phyloP scores from a whole-genome alignment of 1,140 invertebrate genomes.

The Melitaea cinxia region DNA sequence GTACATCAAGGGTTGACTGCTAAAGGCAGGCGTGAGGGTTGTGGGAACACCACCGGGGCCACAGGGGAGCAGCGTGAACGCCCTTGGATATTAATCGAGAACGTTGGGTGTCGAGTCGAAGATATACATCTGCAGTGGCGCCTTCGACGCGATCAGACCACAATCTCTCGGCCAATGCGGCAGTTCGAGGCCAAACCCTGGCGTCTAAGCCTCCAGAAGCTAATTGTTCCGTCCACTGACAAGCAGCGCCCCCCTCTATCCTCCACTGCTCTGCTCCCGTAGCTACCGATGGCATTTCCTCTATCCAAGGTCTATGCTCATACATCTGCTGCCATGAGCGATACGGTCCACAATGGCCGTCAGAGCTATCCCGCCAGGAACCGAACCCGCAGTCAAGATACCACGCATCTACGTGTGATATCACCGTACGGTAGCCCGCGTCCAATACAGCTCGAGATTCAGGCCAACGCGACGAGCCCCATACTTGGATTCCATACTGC shows the following conservation, averaged over 20 bases:
- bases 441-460: slow-evolving; percentile 88
- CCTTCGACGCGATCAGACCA: slow-evolving; percentile 74
- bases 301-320: slow-evolving; percentile 89
- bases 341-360: slow-evolving; percentile 89
- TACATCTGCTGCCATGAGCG: slow-evolving; percentile 92
- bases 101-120: slow-evolving; percentile 85
- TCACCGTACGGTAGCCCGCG: slow-evolving; percentile 88
- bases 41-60: slow-evolving; percentile 89
- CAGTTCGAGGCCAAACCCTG: slow-evolving; percentile 86
- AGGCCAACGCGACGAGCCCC: slow-evolving; percentile 89
- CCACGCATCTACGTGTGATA: slow-evolving; percentile 93
- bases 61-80: slow-evolving; percentile 86
- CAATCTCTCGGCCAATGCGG: slow-evolving; percentile 86
- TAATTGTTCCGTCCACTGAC: slow-evolving; percentile 88
- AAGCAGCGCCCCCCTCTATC: slow-evolving; percentile 87
- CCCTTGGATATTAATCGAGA: slow-evolving; percentile 84
- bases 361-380: slow-evolving; percentile 86
- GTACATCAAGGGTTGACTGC: slow-evolving; percentile 13
- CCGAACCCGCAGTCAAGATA: slow-evolving; percentile 93
- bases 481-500: slow-evolving; percentile 85
- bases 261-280: slow-evolving; percentile 88
- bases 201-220: slow-evolving; percentile 84
- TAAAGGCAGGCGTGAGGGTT: slow-evolving; percentile 88
- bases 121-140: slow-evolving; percentile 83
- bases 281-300: slow-evolving; percentile 81